Evolutionary conservation across 2,797 vertebrate genomes (phyloP), one percentile per base, ranked within the genome.

Genomic region (Phrynocephalus forsythii): DNA sequence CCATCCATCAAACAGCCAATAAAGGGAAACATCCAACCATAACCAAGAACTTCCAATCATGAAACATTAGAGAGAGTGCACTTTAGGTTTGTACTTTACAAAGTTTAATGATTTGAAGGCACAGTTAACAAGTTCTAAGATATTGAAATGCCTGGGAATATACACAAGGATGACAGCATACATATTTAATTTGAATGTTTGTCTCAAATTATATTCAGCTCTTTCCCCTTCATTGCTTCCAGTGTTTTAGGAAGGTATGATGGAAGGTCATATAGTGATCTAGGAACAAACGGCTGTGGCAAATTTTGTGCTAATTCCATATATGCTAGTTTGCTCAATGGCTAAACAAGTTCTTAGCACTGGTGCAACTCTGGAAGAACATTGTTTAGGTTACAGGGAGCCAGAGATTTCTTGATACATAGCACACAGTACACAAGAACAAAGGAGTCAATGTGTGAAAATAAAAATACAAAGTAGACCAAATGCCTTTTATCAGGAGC

Each of bases 101-200:
- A 89, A 85, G 20, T 94, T 95, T 94, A 81, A 88, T 95, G 88
- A 93, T 79, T 86, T 92, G 94, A 86, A 88, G 87, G 92, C 90
- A 92, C 72, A 89, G 82, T 73, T 93, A 93, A 93, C 89, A 94
- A 92, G 75, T 92, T 82, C 52, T 91, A 92, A 89, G 95, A 90
- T 85, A 91, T 85, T 92, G 86, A 20, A 91, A 93, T 91, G 72
- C 30, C 85, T 93, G 88, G 88, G 95, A 95, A 90, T 84, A 79
- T 84, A 94, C 93, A 93, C 84, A 91, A 91, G 86, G 90, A 86
- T 89, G 68, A 91, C 76, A 76, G 22, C 88, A 95, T 94, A 76
- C 92, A 94, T 94, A 92, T 94, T 95, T 95, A 95, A 94, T 90
- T 30, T 87, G 82, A 92, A 91, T 89, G 89, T 69, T 91, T 92